Conservation (phyloP, 2,797 vertebrate species). For the Gadopsis marmoratus region DNA sequence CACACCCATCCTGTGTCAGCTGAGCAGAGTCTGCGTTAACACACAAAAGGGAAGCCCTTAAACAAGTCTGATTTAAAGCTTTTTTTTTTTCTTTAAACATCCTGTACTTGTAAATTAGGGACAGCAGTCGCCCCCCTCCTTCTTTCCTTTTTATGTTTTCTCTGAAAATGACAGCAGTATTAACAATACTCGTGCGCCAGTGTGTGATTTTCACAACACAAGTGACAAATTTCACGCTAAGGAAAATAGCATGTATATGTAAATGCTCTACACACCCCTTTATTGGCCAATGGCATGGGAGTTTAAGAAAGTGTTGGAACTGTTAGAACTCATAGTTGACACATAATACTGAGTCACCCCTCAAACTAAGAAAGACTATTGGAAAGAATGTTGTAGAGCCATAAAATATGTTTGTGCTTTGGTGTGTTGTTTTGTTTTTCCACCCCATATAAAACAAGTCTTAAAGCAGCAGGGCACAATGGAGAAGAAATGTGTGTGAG, state of each 20-base stretch:
- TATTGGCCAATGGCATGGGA: conserved; percentile 22
- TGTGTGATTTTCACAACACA: conserved; percentile 18
- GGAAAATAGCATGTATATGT: not conserved
- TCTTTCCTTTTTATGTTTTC: not conserved
- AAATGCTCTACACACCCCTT: conserved; percentile 11
- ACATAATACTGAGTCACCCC: conserved; percentile 21
- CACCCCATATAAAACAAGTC: conserved; percentile 45
- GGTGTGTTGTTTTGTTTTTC: conserved; percentile 64
- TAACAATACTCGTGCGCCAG: not conserved
- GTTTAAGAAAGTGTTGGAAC: not conserved
- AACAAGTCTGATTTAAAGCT: conserved; percentile 8
- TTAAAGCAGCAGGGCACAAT: conserved; percentile 52
- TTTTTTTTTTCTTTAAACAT: conserved; percentile 7
- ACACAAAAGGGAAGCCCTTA: conserved; percentile 1
- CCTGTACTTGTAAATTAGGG: no score
- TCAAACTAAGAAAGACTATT: conserved; percentile 40
- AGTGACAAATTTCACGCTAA: conserved; percentile 14
- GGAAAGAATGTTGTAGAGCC: conserved; percentile 62
- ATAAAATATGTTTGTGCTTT: conserved; percentile 51
- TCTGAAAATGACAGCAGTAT: not conserved
- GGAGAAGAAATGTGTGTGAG: conserved; percentile 28
- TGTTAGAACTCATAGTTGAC: conserved; percentile 46
- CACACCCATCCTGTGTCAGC: conserved; percentile 85
- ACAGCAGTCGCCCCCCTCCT: not conserved
- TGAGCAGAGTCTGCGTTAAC: conserved; percentile 5